Conservation (phyloP, 2,888 invertebrate genomes). For the Orthosia gothica region DNA sequence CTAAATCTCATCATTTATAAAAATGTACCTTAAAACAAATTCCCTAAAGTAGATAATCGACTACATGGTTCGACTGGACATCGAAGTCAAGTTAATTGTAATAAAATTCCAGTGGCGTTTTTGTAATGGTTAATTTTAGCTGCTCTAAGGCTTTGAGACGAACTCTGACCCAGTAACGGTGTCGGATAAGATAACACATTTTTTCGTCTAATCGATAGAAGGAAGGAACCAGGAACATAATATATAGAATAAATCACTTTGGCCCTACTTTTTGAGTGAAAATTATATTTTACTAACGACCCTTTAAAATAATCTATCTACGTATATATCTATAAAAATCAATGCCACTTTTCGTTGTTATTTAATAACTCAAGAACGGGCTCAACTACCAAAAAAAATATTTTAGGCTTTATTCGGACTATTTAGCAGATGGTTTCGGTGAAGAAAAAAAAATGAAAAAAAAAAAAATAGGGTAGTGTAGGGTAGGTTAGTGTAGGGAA, state of each 20-base stretch:
- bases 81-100: conserved; percentile 53
- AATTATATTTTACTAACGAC: not conserved
- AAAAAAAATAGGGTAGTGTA: no score
- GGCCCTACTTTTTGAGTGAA: not conserved
- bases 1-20: not conserved
- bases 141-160: conserved; percentile 26
- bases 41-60: conserved; percentile 30
- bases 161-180: conserved; percentile 43
- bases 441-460: no score
- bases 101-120: conserved; percentile 59
- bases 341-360: no score
- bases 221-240: not conserved
- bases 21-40: conserved; percentile 4
- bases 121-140: conserved; percentile 58
- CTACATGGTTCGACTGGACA: conserved; percentile 12
- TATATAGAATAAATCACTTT: not conserved
- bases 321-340: no score
- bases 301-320: no score
- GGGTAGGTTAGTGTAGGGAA: no score
- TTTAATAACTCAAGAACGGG: no score
- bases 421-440: no score
- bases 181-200: conserved; percentile 16
- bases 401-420: no score
- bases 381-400: no score
- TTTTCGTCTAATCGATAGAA: conserved; percentile 27